Conservation (phyloP, 2,888 invertebrate species). For the Catocala nupta region DNA sequence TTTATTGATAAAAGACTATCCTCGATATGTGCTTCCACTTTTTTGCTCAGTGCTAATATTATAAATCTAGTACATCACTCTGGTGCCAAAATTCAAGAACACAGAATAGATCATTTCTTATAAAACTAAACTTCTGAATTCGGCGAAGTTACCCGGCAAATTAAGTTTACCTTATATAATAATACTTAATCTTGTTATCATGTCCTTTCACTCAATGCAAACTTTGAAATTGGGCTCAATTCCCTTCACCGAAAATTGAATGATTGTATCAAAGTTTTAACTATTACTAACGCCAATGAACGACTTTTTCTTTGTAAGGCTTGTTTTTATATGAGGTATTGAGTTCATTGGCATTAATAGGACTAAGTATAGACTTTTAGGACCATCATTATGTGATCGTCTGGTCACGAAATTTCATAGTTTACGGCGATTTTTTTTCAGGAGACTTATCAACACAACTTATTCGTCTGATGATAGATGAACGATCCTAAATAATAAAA, state of each 20-base stretch:
- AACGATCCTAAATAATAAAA: no score
- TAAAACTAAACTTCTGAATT: not conserved
- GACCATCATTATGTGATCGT: no score
- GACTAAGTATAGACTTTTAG: no score
- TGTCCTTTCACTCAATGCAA: not conserved
- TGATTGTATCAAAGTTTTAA: not conserved
- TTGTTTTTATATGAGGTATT: not conserved
- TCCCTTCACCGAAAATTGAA: not conserved
- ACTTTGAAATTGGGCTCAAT: not conserved
- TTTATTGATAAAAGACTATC: no score
- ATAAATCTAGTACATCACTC: no score
- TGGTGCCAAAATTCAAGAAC: no score
- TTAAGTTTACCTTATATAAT: not conserved
- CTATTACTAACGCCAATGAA: not conserved
- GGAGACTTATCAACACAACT: no score
- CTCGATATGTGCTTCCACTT: no score
- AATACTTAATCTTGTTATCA: not conserved
- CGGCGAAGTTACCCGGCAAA: not conserved
- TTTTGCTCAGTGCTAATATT: no score
- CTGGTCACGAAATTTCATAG: no score
- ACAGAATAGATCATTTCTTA: not conserved
- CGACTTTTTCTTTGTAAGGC: not conserved
- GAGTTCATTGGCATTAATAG: not conserved
- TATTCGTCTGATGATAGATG: no score
- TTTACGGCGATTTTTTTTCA: no score